phyloP scores from a whole-genome alignment of 30 jellyfish, hydroid and myxozoan species.

The Rhopilema esculentum region DNA sequence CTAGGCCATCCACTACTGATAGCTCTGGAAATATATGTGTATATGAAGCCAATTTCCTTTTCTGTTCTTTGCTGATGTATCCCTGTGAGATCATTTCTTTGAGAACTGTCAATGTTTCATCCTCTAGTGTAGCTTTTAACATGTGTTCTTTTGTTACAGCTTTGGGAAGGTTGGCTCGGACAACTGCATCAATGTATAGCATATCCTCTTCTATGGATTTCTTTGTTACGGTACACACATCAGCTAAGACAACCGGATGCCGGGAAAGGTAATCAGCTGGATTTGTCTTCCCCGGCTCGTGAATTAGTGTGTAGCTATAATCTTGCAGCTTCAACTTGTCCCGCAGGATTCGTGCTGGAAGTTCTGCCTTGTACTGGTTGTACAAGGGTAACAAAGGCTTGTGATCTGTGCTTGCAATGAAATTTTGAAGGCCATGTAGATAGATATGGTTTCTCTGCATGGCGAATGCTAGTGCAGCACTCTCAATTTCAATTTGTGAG shows the following conservation, averaged over 20 bases:
- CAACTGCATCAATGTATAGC: not conserved
- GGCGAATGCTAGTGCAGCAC: constrained; percentile 58
- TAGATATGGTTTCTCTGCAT: constrained; percentile 37
- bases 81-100: constrained; percentile 31
- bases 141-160: constrained; percentile 25
- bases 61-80: constrained; percentile 27
- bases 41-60: constrained; percentile 28
- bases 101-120: constrained; percentile 18
- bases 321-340: constrained; percentile 56
- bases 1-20: constrained; percentile 24
- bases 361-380: constrained; percentile 9
- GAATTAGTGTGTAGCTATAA: constrained; percentile 6
- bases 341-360: constrained; percentile 31
- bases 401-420: constrained; percentile 52
- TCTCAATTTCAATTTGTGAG: constrained; percentile 39
- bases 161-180: constrained; percentile 4
- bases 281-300: constrained; percentile 29
- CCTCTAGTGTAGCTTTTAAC: constrained; percentile 26
- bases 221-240: constrained; percentile 30
- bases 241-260: constrained; percentile 42
- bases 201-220: constrained; percentile 18
- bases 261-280: constrained; percentile 43
- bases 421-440: constrained; percentile 48
- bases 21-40: constrained; percentile 10
- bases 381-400: constrained; percentile 52